Evolutionary conservation across 2,888 invertebrate species (phyloP), one percentile per base, ranked within the genome.

Genomic region (Orchesellides sinensis): DNA sequence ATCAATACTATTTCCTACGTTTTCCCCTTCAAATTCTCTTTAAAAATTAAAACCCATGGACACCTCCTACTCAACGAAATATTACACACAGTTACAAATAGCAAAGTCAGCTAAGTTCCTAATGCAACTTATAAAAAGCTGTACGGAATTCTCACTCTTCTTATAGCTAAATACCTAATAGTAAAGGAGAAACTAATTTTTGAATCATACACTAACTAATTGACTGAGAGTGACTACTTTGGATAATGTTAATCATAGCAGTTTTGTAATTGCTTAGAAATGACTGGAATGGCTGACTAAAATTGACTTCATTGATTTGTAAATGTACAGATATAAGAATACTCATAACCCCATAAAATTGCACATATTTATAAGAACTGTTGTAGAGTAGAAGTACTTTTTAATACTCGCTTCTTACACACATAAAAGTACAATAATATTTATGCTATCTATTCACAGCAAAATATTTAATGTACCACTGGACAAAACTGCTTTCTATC

Each of bases 231-330:
- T 35, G 1, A 66, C 63, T 73, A 14, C 27, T 56, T 32, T 70
- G 27, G 25, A 68, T 54, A 54, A 12, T 35, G 14, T 69, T 52
- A 45, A n/a, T n/a, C 59, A 45, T 72, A 27, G 45, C 25, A 23
- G 19, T 59, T 21, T 40, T 23, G 14, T 45, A 6, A 10, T 54
- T 4, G 23, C 40, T 47, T 27, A 65, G 5, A 14, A 66, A 23
- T 66, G 75, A 75, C 75, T 73, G 63, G 63, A 63, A 52, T 54
- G 65, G 21, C 52, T 77, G 77, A 77, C 77, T 77, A 32, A 68
- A 66, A 40, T 65, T 27, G 68, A 70, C 65, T 54, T 54, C 17
- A 47, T 47, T 63, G 17, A 21, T 45, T 45, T 65, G 17, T 4
- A 19, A 14, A 35, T 61, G 32, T 72, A n/a, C 19, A 56, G 14